Conservation (phyloP, 2,113 vertebrate genomes). For the Alligator sinensis region DNA sequence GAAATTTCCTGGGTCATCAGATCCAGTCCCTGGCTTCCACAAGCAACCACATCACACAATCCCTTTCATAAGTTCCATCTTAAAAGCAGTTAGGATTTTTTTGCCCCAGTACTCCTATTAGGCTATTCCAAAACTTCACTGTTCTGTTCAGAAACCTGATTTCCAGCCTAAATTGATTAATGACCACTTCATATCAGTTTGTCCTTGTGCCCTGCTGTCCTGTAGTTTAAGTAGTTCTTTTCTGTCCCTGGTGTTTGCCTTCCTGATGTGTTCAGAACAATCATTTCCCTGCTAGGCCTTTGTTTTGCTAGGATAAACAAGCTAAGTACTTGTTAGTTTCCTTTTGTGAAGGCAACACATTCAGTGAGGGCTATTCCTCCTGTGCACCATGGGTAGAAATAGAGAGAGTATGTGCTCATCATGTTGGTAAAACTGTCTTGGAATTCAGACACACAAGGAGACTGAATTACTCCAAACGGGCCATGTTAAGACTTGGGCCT, state of each 20-base stretch:
- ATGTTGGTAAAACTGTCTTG: not conserved
- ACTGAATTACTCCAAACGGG: not conserved
- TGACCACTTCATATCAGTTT: not conserved
- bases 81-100: not conserved
- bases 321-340: not conserved
- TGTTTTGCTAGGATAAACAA: not conserved
- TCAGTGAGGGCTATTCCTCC: not conserved
- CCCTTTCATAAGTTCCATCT: not conserved
- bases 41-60: not conserved
- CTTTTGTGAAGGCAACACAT: not conserved
- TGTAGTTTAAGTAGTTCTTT: not conserved
- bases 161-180: not conserved
- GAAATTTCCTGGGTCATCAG: not conserved
- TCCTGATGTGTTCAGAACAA: not conserved
- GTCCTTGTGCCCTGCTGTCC: not conserved
- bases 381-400: not conserved
- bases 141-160: not conserved
- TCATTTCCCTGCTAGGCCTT: not conserved
- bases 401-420: not conserved
- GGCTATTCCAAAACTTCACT: not conserved
- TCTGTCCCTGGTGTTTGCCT: not conserved
- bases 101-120: not conserved
- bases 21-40: not conserved
- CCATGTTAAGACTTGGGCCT: not conserved
- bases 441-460: not conserved